These are phyloP conservation scores for Entomobrya proxima DNA, from an alignment of 2,888 invertebrate genomes.

Conservation along the genomic window DNA sequence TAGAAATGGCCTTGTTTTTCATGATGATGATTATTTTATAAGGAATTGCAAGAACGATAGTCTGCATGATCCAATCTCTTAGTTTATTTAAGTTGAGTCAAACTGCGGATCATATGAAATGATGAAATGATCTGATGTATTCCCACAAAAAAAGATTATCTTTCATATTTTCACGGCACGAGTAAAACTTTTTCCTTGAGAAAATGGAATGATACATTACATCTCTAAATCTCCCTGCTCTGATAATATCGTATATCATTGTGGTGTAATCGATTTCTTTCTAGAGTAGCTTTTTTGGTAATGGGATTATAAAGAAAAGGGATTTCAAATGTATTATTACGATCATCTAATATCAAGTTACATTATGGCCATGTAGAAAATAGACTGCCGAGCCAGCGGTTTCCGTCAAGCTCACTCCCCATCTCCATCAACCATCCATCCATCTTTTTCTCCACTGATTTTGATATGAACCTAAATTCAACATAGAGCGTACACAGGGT, in stretches of 20 bases:
- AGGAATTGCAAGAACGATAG: too few species aligned
- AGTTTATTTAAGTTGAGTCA: too few species aligned
- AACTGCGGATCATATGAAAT: too few species aligned
- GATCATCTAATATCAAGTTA: constrained; percentile 5
- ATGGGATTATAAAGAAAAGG: constrained; percentile 40
- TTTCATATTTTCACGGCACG: neutral
- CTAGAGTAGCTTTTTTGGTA: constrained; percentile 23
- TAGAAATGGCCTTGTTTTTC: too few species aligned
- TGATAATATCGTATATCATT: neutral
- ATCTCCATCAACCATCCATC: constrained; percentile 21
- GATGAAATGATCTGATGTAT: too few species aligned
- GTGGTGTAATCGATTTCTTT: neutral
- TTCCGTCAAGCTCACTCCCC: constrained; percentile 35
- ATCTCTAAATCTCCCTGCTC: neutral
- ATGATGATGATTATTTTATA: too few species aligned
- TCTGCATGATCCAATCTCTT: too few species aligned
- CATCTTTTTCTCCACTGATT: neutral
- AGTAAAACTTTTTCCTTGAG: neutral
- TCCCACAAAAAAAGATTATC: constrained; percentile 2
- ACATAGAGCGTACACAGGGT: neutral
- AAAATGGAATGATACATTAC: neutral
- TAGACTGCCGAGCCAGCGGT: constrained; percentile 42
- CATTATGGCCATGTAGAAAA: too few species aligned
- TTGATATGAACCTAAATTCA: neutral
- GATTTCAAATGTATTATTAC: constrained; percentile 1